Percentiles rank a stretch among this genome's conserved stretches.
phyloP scores from a whole-genome alignment of 2,888 invertebrate species.

The Cyclophora punctaria region DNA sequence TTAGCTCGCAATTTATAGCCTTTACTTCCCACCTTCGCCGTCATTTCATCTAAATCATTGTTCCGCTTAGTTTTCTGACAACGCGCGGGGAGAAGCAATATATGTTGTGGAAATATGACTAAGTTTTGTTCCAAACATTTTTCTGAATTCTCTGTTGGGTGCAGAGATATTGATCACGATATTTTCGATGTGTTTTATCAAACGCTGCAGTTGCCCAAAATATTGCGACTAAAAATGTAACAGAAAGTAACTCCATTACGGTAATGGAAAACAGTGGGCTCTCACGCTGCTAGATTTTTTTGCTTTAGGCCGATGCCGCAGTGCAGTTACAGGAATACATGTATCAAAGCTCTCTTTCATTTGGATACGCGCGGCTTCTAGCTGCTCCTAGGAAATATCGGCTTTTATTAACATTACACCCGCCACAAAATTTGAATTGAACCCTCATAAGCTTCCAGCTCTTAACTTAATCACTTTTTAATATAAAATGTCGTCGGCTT shows the following conservation, averaged over 20 bases:
- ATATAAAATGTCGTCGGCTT: not conserved
- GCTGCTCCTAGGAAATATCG: constrained; percentile 47
- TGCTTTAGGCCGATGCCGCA: constrained; percentile 55
- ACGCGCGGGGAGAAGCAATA: constrained; percentile 22
- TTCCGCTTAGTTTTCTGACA: constrained; percentile 37
- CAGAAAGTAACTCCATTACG: constrained; percentile 61
- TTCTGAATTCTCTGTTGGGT: constrained; percentile 18
- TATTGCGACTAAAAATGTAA: constrained; percentile 48
- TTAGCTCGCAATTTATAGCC: constrained; percentile 61
- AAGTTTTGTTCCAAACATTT: constrained; percentile 23
- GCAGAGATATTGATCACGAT: constrained; percentile 18
- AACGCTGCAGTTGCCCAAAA: constrained; percentile 26
- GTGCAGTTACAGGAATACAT: constrained; percentile 64
- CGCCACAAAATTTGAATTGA: constrained; percentile 46
- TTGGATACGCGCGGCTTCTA: constrained; percentile 42
- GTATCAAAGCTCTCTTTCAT: constrained; percentile 65
- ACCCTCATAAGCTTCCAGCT: constrained; percentile 21
- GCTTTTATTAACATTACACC: constrained; percentile 51
- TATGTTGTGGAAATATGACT: constrained; percentile 32
- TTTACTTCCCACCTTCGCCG: constrained; percentile 43
- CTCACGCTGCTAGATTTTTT: constrained; percentile 49
- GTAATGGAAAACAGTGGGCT: constrained; percentile 67
- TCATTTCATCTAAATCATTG: constrained; percentile 40
- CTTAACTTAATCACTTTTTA: constrained; percentile 27
- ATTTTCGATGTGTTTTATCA: constrained; percentile 20